These are phyloP conservation scores for Dasyprocta punctata DNA, from an alignment of 2,113 vertebrate genomes.

Conservation along the genomic window DNA sequence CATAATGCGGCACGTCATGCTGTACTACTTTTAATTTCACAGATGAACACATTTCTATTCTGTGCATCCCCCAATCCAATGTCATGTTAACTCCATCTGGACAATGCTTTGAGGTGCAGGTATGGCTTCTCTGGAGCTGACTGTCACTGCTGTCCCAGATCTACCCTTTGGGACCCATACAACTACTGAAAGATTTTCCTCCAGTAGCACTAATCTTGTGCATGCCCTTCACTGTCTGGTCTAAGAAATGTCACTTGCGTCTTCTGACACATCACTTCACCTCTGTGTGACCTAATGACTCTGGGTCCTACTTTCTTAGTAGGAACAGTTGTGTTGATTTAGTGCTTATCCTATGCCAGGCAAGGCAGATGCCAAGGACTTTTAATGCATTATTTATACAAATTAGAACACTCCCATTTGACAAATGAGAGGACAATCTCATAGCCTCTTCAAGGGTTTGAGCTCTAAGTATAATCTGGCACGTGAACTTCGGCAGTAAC, in stretches of 20 bases:
- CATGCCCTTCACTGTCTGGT: background rate
- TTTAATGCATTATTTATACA: background rate
- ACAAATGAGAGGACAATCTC: background rate
- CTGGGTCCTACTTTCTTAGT: accelerated
- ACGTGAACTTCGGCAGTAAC: background rate
- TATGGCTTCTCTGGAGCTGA: slow-evolving; percentile 51
- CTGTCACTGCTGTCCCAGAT: background rate
- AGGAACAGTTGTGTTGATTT: background rate
- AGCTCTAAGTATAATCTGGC: too few relatives aligned
- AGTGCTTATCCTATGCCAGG: background rate
- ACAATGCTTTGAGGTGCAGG: slow-evolving; percentile 74
- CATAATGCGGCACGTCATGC: slow-evolving; percentile 83
- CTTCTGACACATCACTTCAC: background rate
- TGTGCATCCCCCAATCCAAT: slow-evolving; percentile 73
- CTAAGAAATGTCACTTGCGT: background rate
- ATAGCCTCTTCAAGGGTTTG: accelerated
- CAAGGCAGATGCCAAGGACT: background rate
- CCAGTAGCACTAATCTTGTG: background rate
- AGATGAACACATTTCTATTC: slow-evolving; percentile 88
- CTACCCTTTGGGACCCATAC: slow-evolving; percentile 39
- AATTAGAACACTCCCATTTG: background rate
- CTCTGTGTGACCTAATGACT: accelerated
- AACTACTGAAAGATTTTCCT: background rate
- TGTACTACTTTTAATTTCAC: slow-evolving; percentile 89
- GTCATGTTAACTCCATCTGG: slow-evolving; percentile 81